Evolutionary conservation across 2,888 invertebrate genomes (phyloP), one percentile per base, ranked within the genome.

Genomic region (Luperina testacea): DNA sequence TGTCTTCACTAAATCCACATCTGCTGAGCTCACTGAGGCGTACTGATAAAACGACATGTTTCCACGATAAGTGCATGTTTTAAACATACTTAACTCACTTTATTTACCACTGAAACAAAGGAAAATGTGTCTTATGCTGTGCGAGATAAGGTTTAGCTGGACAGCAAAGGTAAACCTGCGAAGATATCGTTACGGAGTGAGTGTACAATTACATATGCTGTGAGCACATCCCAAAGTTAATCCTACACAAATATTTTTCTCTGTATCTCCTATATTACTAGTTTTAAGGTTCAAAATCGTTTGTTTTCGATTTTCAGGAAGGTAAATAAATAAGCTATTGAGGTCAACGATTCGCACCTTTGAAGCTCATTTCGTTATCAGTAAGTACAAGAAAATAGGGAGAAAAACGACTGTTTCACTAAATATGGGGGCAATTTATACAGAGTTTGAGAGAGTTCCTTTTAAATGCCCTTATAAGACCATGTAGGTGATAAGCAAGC

Each of bases 301-400:
- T 71, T 83, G 79, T 4, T 53, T 79, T 61, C 72, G 0, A 20
- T 27, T 85, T 76, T 48, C 5, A 27, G 5, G 24, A 64, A 24
- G 13, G 76, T 32, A 82, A 68, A 76, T 67, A 63, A 42, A 24
- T 63, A 13, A 74, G 77, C 15, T 92, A 95, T 95, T 94, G 93
- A 91, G 96, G 95, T 95, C 95, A 96, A 94, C 94, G 94, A 91
- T 95, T 95, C 91, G 94, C 95, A 95, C 95, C 95, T 96, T 95
- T 93, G 91, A 93, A 93, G 94, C 92, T 93, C 90, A 93, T 93
- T 93, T 90, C 77, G 89, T 95, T 95, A 95, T 95, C 95, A 92
- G 92, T 90, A 89, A 74, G 77, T 92, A 92, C 93, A 95, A 95
- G 95, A 94, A 95, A 94, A 94, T 93, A 91, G 91, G 91, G 92